These are phyloP conservation scores for Chaetoderma sp. DNA, from an alignment of 2,888 invertebrate genomes.

Conservation along the genomic window DNA sequence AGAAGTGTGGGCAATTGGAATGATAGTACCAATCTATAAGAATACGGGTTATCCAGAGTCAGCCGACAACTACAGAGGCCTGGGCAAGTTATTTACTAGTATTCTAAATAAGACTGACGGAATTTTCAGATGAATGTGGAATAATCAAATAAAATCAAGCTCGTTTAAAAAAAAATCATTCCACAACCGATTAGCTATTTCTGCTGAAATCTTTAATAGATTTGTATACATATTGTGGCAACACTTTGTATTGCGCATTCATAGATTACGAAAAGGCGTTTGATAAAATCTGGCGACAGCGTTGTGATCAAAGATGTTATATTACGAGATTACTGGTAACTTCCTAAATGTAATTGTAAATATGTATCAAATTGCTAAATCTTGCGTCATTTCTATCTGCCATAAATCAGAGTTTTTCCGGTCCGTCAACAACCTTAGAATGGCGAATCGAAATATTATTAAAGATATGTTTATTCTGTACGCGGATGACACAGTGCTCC, in stretches of 20 bases:
- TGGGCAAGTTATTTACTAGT: not conserved
- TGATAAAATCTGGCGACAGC: too few species aligned
- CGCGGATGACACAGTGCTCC: too few species aligned
- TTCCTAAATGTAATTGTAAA: too few species aligned
- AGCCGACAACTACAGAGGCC: not conserved
- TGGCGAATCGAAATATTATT: too few species aligned
- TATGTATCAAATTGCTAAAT: too few species aligned
- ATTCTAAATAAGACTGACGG: not conserved
- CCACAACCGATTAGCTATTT: too few species aligned
- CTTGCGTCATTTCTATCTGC: not conserved
- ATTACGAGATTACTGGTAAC: too few species aligned
- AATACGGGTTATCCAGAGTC: not conserved
- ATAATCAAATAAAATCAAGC: too few species aligned
- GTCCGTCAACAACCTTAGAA: too few species aligned
- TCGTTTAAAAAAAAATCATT: not conserved
- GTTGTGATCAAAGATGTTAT: not conserved
- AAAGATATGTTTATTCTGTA: too few species aligned
- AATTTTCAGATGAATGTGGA: not conserved
- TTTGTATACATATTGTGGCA: not conserved
- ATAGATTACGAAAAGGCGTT: too few species aligned
- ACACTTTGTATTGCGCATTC: not conserved
- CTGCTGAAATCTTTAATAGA: too few species aligned
- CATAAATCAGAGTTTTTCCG: not conserved
- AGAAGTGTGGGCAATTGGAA: not conserved
- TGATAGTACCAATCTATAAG: not conserved